phyloP scores from a whole-genome alignment of 2,113 vertebrate genomes.

The Alethe diademata region DNA sequence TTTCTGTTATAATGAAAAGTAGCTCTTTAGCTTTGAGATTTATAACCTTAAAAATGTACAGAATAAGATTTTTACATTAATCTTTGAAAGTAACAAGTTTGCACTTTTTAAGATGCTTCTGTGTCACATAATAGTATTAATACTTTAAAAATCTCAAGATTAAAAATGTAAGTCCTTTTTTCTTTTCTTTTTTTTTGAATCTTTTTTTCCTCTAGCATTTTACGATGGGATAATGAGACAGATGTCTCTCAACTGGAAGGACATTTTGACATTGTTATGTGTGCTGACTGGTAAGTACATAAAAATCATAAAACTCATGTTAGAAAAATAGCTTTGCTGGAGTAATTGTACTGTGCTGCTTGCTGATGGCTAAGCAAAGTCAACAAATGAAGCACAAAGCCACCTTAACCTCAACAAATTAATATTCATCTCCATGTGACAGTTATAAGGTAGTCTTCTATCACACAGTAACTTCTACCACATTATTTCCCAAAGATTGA shows the following conservation, averaged over 20 bases:
- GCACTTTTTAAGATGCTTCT: conserved; percentile 42
- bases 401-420: conserved; percentile 85
- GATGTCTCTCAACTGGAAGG: conserved; percentile 93
- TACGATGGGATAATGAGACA: conserved; percentile 97
- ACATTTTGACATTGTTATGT: conserved; percentile 98
- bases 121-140: conserved; percentile 63
- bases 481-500: conserved; percentile 91
- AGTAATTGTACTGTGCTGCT: conserved; percentile 78
- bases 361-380: conserved; percentile 81
- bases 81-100: conserved; percentile 59
- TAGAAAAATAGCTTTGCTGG: conserved; percentile 76
- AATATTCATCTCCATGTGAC: conserved; percentile 89
- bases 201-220: conserved; percentile 83
- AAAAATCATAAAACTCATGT: conserved; percentile 80
- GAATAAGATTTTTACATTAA: conserved; percentile 10
- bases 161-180: conserved; percentile 68
- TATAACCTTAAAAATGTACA: conserved; percentile 46
- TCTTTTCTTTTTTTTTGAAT: conserved; percentile 58
- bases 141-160: conserved; percentile 69
- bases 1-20: background rate
- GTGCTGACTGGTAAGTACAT: conserved; percentile 98
- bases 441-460: conserved; percentile 89
- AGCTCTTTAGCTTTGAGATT: conserved; percentile 19
- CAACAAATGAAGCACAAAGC: conserved; percentile 86
- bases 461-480: conserved; percentile 87